Evolutionary conservation across 2,113 vertebrate species (phyloP).

Genomic region (Proterorhinus semilunaris): DNA sequence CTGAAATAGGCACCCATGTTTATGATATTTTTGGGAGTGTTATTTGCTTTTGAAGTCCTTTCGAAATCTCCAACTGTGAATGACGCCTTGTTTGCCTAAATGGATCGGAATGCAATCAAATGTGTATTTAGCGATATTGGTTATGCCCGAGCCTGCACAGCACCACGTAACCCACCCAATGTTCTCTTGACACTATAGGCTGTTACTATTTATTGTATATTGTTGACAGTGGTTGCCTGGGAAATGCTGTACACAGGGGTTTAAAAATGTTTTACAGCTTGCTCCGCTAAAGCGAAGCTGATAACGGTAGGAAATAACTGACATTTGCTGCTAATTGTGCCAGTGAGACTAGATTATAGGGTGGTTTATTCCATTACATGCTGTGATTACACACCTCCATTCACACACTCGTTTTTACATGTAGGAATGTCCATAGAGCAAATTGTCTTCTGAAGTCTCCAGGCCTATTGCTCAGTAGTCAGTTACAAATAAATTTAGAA

Average conservation of each 20-base stretch:
- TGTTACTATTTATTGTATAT: conserved; percentile 13
- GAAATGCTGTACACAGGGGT: background rate
- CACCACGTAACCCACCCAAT: background rate
- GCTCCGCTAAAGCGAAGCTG: background rate
- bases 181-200: background rate
- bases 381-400: conserved; percentile 3
- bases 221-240: background rate
- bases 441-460: background rate
- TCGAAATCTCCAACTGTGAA: background rate
- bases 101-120: conserved; percentile 1
- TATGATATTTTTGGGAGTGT: background rate
- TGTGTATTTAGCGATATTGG: background rate
- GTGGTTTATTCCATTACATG: background rate
- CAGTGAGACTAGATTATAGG: conserved; percentile 7
- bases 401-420: background rate
- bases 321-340: conserved; percentile 12
- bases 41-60: background rate
- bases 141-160: background rate
- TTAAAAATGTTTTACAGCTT: background rate
- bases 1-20: background rate
- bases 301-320: conserved; percentile 10
- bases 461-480: background rate
- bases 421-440: background rate
- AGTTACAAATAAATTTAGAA: background rate
- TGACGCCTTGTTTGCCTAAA: conserved; percentile 3